Percentiles rank a stretch among this genome's conserved stretches.
phyloP scores from a whole-genome alignment of 2,888 invertebrate species.

The Macrosoma leucophasiata region DNA sequence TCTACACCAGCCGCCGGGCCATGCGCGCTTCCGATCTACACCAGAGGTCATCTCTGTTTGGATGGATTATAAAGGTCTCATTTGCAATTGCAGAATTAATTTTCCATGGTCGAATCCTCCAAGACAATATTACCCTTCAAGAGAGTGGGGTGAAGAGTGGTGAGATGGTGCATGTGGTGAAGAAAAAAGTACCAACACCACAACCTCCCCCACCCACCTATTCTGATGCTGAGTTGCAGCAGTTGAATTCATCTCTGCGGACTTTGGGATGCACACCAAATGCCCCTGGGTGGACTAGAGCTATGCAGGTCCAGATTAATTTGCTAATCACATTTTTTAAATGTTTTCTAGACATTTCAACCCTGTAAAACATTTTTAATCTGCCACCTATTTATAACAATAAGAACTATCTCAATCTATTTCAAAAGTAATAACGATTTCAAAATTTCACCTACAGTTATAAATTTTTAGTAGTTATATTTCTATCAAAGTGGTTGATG shows the following conservation, averaged over 20 bases:
- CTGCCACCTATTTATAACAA: too few relatives aligned
- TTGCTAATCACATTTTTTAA: too few relatives aligned
- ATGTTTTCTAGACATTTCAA: too few relatives aligned
- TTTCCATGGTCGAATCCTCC: conserved; percentile 82
- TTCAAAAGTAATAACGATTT: too few relatives aligned
- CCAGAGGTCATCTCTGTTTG: neutral
- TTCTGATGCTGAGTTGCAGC: conserved; percentile 77
- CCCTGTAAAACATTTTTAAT: too few relatives aligned
- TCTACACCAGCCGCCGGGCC: too few relatives aligned
- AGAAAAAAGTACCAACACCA: conserved; percentile 52
- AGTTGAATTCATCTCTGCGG: conserved; percentile 77
- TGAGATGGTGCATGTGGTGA: conserved; percentile 75
- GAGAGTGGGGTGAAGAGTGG: conserved; percentile 78
- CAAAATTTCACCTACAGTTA: too few relatives aligned
- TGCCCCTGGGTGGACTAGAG: conserved; percentile 78
- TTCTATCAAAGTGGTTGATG: too few relatives aligned
- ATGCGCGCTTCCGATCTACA: neutral
- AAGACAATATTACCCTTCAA: conserved; percentile 74
- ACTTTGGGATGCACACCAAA: conserved; percentile 75
- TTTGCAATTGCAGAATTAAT: conserved; percentile 78
- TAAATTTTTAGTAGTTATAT: too few relatives aligned
- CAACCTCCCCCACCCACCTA: conserved; percentile 59
- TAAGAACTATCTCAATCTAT: too few relatives aligned
- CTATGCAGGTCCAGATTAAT: conserved; percentile 83
- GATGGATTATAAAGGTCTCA: too few relatives aligned